Conservation (phyloP, 2,113 vertebrate genomes). For the Progne subis region DNA sequence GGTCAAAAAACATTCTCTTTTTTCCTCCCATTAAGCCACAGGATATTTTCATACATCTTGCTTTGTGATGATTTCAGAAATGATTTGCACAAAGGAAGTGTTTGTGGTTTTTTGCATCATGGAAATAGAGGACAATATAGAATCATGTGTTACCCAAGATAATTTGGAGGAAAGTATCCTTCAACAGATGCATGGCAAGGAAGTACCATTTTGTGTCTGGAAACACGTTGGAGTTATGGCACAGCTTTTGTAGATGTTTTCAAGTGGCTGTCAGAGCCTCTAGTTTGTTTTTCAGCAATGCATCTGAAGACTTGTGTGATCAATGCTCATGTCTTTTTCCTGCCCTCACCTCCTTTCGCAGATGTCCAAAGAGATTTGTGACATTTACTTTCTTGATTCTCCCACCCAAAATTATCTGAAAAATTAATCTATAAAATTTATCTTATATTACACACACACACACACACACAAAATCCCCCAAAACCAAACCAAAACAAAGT, state of each 20-base stretch:
- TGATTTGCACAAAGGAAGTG: background rate
- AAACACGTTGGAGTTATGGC: background rate
- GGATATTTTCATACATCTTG: background rate
- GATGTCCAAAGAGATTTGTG: background rate
- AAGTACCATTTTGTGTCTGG: background rate
- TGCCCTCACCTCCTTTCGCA: background rate
- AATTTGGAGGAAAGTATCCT: background rate
- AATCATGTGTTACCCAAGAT: background rate
- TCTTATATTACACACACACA: background rate
- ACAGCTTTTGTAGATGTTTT: background rate
- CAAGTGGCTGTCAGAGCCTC: background rate
- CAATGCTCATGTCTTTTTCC: background rate
- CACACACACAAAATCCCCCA: background rate
- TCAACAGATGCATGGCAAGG: background rate
- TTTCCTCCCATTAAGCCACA: background rate
- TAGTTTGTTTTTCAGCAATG: background rate
- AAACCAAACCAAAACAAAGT: background rate
- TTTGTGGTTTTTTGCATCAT: background rate
- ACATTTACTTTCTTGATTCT: background rate
- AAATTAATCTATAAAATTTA: background rate
- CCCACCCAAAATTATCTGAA: background rate
- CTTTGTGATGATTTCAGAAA: background rate
- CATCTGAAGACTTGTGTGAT: accelerated
- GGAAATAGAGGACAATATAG: background rate
- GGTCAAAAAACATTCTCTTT: background rate